Evolutionary conservation across 1,140 invertebrate species (phyloP).

Genomic region (Pogonomyrmex californicus): DNA sequence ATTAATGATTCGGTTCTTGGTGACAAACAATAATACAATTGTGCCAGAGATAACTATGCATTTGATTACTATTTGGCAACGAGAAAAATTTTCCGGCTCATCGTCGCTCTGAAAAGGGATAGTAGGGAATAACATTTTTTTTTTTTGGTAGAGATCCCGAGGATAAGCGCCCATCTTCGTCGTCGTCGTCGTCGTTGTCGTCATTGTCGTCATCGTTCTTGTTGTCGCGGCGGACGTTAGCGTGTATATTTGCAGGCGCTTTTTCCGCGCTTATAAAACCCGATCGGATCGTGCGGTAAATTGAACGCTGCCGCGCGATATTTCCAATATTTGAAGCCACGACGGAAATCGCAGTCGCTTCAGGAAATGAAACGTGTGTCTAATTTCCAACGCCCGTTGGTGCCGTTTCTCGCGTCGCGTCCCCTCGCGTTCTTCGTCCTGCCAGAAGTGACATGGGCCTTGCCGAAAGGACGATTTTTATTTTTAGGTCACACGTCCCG

Average conservation of each 20-base stretch:
- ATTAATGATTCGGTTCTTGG: not conserved
- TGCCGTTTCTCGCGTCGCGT: slow-evolving; percentile 43
- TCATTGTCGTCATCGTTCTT: not conserved
- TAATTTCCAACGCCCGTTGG: slow-evolving; percentile 84
- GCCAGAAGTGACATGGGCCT: slow-evolving; percentile 43
- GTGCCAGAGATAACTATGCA: slow-evolving; percentile 14
- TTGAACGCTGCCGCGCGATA: slow-evolving; percentile 82
- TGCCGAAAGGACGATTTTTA: slow-evolving; percentile 58
- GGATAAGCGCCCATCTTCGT: slow-evolving; percentile 35
- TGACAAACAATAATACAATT: not conserved
- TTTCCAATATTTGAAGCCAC: slow-evolving; percentile 85
- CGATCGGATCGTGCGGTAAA: slow-evolving; percentile 81
- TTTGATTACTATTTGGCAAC: slow-evolving; percentile 39
- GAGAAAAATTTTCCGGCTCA: slow-evolving; percentile 37
- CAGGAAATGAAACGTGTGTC: slow-evolving; percentile 87
- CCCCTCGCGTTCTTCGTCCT: slow-evolving; percentile 48
- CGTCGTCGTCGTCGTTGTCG: not conserved
- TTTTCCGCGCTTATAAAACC: slow-evolving; percentile 81
- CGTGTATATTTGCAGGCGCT: slow-evolving; percentile 53
- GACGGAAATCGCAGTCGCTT: slow-evolving; percentile 84
- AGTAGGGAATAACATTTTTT: slow-evolving; percentile 26
- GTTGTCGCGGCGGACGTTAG: slow-evolving; percentile 13
- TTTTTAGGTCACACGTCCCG: slow-evolving; percentile 45
- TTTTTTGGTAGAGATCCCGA: slow-evolving; percentile 29
- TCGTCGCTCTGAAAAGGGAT: not conserved